Evolutionary conservation across 2,888 invertebrate genomes (phyloP), one percentile per base, ranked within the genome.

Genomic region (Rhingia campestris): DNA sequence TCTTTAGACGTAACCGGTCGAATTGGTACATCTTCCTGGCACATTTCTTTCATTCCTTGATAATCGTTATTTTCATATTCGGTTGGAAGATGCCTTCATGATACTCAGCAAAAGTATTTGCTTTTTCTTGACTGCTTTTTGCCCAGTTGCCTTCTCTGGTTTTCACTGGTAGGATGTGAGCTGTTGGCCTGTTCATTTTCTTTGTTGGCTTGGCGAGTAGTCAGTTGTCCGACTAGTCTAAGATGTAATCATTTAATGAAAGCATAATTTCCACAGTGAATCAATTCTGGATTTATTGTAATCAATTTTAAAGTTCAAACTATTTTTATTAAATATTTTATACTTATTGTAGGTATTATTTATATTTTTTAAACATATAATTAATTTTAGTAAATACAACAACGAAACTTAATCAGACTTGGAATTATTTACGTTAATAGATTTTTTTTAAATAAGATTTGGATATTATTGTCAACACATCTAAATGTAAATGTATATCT

Each of bases 391-490:
- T 54, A 49, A 63, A 69, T 64, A 70, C 72, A 77, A 77, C 81
- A 77, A 77, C 51, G 66, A 77, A 73, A 76, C 63, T 49, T 56
- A 66, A 77, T 76, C 80, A 81, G 79, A 67, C 76, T 69, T 70
- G 49, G 33, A 75, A 59, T 64, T 51, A 81, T 32, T 64, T 45
- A 61, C n/a, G 30, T 33, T 58, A 47, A 37, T 67, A 41, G 54
- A 12, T 63, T 14, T 30, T 49, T 72, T 41, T 47, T 12, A 47
- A 7, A 49, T 22, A 56, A 49, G n/a, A n/a, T n/a, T 70, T 45
- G 10, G 10, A 53, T 35, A 54, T 67, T 80, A 80, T 80, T 84
- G 80, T 80, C 74, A 84, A 74, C 47, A 79, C 69, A 80, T 45
- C 59, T 53, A 22, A 32, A 49, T 59, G 41, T 79, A 64, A 61